These are phyloP conservation scores for Ylistrum balloti DNA, from an alignment of 1,140 invertebrate species.

Conservation along the genomic window DNA sequence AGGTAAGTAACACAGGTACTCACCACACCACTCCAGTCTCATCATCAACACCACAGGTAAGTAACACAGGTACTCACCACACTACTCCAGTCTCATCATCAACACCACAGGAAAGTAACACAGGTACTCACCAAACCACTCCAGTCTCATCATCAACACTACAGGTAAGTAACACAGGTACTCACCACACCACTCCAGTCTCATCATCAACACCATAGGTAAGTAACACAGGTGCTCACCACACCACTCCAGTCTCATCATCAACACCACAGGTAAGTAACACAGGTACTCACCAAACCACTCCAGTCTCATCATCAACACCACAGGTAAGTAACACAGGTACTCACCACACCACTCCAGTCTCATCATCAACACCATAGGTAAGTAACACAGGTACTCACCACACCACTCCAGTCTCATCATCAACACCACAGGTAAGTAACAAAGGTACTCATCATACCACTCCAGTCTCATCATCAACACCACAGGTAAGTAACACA, in stretches of 20 bases:
- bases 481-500: too few relatives aligned
- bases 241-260: not conserved
- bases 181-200: not conserved
- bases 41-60: conserved; percentile 17
- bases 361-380: too few relatives aligned
- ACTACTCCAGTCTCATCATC: not conserved
- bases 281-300: too few relatives aligned
- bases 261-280: not conserved
- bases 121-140: not conserved
- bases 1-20: too few relatives aligned
- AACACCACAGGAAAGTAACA: not conserved
- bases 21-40: not conserved
- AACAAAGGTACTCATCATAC: too few relatives aligned
- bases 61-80: not conserved
- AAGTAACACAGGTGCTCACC: not conserved
- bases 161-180: conserved; percentile 25
- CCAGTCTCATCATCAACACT: not conserved
- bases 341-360: too few relatives aligned
- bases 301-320: too few relatives aligned
- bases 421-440: too few relatives aligned
- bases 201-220: conserved; percentile 32
- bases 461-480: too few relatives aligned
- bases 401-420: too few relatives aligned
- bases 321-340: too few relatives aligned
- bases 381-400: too few relatives aligned